Conservation (phyloP, 2,113 vertebrate species). For the Lanius collurio region DNA sequence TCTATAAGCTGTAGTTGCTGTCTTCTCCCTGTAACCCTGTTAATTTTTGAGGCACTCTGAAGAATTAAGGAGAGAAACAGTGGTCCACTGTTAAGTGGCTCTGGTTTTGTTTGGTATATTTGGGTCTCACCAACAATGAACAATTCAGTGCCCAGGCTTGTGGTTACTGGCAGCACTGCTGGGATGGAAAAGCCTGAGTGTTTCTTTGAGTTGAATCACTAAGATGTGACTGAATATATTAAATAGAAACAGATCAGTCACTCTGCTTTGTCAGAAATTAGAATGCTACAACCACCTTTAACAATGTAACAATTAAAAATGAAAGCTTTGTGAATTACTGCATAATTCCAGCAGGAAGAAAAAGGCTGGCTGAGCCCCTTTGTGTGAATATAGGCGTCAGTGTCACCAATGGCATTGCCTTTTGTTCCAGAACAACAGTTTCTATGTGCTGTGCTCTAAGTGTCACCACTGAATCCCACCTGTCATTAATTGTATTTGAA, state of each 20-base stretch:
- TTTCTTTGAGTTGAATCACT: not conserved
- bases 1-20: rapidly evolving
- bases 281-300: not conserved
- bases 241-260: not conserved
- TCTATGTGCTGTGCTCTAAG: not conserved
- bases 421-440: not conserved
- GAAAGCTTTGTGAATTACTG: not conserved
- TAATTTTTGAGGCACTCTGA: not conserved
- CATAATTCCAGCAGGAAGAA: not conserved
- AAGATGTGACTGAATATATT: not conserved
- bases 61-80: not conserved
- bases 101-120: not conserved
- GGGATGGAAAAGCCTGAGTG: not conserved
- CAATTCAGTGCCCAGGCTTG: not conserved
- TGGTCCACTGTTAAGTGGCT: not conserved
- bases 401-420: not conserved
- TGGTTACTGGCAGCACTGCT: not conserved
- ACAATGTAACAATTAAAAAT: not conserved
- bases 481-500: not conserved
- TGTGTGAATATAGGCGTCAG: not conserved
- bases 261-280: not conserved
- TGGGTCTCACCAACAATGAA: not conserved
- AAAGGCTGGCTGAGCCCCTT: not conserved
- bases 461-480: not conserved
- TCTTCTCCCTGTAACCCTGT: not conserved